These are phyloP conservation scores for Drosophila jambulina DNA, from an alignment of 1,140 invertebrate species.

Conservation along the genomic window DNA sequence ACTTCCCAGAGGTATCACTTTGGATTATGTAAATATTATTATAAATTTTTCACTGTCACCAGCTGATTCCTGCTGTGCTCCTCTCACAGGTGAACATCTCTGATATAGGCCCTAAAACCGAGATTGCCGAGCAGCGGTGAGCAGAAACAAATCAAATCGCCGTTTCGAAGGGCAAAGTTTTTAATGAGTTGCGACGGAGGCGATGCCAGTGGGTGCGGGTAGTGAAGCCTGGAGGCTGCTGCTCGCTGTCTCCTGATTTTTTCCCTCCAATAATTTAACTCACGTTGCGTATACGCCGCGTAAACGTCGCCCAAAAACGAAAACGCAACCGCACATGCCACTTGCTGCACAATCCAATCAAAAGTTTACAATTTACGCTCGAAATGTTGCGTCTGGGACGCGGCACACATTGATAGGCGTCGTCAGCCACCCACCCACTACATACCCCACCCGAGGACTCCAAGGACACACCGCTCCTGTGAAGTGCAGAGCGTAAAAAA, in stretches of 20 bases:
- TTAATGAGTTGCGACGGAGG: conserved; percentile 71
- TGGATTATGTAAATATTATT: conserved; percentile 28
- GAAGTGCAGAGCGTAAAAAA: conserved; percentile 49
- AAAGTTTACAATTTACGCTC: conserved; percentile 82
- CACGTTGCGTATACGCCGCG: conserved; percentile 65
- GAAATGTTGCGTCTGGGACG: conserved; percentile 68
- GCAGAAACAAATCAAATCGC: conserved; percentile 64
- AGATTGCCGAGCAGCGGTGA: conserved; percentile 25
- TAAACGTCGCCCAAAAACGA: conserved; percentile 38
- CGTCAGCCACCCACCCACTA: conserved; percentile 22
- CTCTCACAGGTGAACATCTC: conserved; percentile 8
- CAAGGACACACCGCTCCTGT: neutral
- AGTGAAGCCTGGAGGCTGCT: conserved; percentile 3
- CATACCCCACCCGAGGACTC: neutral
- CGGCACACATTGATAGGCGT: conserved; percentile 60
- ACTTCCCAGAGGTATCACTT: neutral
- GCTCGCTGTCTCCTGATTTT: conserved; percentile 7
- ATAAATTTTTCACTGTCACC: neutral
- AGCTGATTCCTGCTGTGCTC: neutral
- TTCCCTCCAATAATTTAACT: conserved; percentile 71
- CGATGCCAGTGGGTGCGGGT: conserved; percentile 12
- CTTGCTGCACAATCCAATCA: conserved; percentile 80
- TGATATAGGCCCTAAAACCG: conserved; percentile 7
- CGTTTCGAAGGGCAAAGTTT: conserved; percentile 67
- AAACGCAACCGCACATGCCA: conserved; percentile 62